Evolutionary conservation across 2,888 invertebrate species (phyloP).

Genomic region (Digitonthophagus gazella): DNA sequence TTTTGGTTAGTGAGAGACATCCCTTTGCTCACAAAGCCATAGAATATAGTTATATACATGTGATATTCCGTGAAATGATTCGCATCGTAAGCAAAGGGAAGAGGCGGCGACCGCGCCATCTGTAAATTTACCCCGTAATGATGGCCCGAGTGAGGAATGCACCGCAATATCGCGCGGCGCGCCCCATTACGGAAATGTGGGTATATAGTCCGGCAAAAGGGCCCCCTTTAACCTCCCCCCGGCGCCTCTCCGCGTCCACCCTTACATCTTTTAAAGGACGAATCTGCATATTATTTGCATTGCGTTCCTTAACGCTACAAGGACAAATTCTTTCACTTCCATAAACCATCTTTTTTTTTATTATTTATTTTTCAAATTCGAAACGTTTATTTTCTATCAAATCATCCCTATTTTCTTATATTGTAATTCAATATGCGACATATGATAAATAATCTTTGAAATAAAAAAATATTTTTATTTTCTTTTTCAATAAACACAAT

Average conservation of each 20-base stretch:
- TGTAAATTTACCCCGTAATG: conserved; percentile 49
- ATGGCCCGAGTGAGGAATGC: conserved; percentile 47
- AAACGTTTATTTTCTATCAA: no score
- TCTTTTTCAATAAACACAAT: no score
- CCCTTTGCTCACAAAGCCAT: no score
- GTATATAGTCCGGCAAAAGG: conserved; percentile 18
- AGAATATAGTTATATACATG: no score
- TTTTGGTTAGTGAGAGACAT: no score
- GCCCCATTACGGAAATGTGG: conserved; percentile 22
- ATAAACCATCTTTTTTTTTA: not conserved
- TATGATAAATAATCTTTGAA: no score
- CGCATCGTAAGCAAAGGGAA: no score
- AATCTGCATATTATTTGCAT: not conserved
- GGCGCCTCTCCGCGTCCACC: not conserved
- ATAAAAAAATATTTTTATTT: no score
- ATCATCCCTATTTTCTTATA: no score
- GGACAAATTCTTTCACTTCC: not conserved
- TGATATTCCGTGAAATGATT: no score
- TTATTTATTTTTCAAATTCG: no score
- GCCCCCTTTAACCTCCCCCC: not conserved
- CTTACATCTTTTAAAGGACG: not conserved
- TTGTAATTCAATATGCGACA: no score
- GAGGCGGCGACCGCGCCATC: conserved; percentile 29
- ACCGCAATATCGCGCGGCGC: conserved; percentile 36
- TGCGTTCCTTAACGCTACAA: not conserved